Conservation (phyloP, 2,888 invertebrate genomes). For the Hypena proboscidalis region DNA sequence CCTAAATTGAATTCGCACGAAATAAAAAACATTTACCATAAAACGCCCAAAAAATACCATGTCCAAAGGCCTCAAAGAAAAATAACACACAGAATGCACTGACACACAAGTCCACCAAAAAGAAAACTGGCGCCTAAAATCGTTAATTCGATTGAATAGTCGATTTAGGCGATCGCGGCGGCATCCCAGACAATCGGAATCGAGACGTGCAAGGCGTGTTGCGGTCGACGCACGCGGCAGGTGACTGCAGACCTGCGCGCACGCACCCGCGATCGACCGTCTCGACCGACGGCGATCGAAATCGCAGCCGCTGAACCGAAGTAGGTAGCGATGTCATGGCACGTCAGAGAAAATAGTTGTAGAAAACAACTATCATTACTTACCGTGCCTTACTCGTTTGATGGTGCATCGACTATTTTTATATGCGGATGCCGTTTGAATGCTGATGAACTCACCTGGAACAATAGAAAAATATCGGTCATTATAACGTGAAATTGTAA, state of each 20-base stretch:
- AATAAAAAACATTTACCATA: slow-evolving; percentile 38
- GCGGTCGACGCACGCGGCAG: slow-evolving; percentile 64
- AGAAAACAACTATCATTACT: slow-evolving; percentile 70
- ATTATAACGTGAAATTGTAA: slow-evolving; percentile 50
- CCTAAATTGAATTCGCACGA: no score
- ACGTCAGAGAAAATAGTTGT: slow-evolving; percentile 69
- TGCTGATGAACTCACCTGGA: slow-evolving; percentile 63
- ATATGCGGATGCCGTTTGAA: slow-evolving; percentile 61
- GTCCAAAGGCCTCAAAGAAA: slow-evolving; percentile 45
- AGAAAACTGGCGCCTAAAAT: slow-evolving; percentile 45
- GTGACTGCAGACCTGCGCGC: slow-evolving; percentile 60
- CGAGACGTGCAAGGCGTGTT: slow-evolving; percentile 62
- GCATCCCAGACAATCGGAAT: slow-evolving; percentile 41
- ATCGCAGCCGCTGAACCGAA: slow-evolving; percentile 59
- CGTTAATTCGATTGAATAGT: slow-evolving; percentile 52
- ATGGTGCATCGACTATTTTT: slow-evolving; percentile 54
- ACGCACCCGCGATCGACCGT: slow-evolving; percentile 49
- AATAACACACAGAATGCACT: slow-evolving; percentile 45
- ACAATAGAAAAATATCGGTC: slow-evolving; percentile 59
- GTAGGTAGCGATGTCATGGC: slow-evolving; percentile 72
- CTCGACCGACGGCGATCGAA: slow-evolving; percentile 54
- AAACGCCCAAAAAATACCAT: slow-evolving; percentile 37
- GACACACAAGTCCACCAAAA: slow-evolving; percentile 45
- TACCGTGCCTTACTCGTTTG: slow-evolving; percentile 59
- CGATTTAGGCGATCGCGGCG: slow-evolving; percentile 51